A percentile compares a stretch with the other conserved stretches of the same genome.
phyloP scores from a whole-genome alignment of 92 coral and sea anemone genomes.

The Porites divaricata region DNA sequence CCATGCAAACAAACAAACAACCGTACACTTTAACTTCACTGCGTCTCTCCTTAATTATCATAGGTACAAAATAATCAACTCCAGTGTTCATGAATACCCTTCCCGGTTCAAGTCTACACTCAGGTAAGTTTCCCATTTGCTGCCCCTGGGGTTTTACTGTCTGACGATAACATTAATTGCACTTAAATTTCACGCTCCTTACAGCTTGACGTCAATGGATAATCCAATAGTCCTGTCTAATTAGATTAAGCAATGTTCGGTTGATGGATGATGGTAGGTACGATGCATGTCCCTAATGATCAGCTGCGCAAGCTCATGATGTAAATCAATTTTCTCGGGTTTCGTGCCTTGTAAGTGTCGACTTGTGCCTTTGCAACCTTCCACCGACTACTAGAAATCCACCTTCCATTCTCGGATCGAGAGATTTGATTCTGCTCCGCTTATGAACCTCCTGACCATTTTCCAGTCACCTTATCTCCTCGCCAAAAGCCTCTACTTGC shows the following conservation, averaged over 20 bases:
- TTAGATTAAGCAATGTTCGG: conserved; percentile 26
- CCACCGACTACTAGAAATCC: conserved; percentile 35
- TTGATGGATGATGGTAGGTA: conserved; percentile 30
- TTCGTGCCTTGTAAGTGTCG: conserved; percentile 2
- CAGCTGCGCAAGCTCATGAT: conserved; percentile 28
- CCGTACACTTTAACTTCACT: conserved; percentile 22
- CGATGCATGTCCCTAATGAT: conserved; percentile 41
- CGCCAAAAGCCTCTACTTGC: no score
- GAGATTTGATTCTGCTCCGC: conserved; percentile 31
- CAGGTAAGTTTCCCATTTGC: conserved; percentile 15
- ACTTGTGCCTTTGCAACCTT: conserved; percentile 15
- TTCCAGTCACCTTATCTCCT: no score
- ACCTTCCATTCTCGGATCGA: conserved; percentile 20
- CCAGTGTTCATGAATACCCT: conserved; percentile 33
- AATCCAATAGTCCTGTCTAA: conserved; percentile 8
- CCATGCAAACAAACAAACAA: conserved; percentile 22
- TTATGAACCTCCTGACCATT: conserved; percentile 1
- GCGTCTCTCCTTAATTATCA: conserved; percentile 31
- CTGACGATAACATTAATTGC: not conserved
- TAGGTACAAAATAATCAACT: conserved; percentile 37
- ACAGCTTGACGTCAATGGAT: conserved; percentile 5
- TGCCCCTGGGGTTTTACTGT: conserved; percentile 26
- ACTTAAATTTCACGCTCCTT: not conserved
- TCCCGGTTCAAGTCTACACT: not conserved
- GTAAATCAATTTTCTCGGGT: conserved; percentile 11